These are phyloP conservation scores for Dreissena rostriformis DNA, from an alignment of 1,140 invertebrate species.

Conservation along the genomic window DNA sequence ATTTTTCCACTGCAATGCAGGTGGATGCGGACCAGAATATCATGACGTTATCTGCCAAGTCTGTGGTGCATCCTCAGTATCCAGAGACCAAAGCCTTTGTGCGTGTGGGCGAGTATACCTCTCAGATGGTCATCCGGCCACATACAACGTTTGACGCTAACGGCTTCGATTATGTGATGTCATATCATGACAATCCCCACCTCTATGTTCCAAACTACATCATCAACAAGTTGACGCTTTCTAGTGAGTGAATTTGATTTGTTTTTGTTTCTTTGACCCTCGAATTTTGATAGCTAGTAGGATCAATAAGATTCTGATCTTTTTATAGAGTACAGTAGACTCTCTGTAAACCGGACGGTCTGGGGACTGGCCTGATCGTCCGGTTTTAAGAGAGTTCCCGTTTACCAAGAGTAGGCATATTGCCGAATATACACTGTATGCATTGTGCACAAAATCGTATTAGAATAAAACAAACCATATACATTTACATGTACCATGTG, in stretches of 20 bases:
- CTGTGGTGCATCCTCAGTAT: slow-evolving; percentile 78
- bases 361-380: no score
- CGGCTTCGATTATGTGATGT: slow-evolving; percentile 83
- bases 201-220: slow-evolving; percentile 37
- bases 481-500: no score
- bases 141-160: slow-evolving; percentile 80
- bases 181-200: slow-evolving; percentile 83
- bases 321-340: no score
- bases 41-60: slow-evolving; percentile 78
- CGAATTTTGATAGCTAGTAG: no score
- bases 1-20: no score
- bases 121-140: slow-evolving; percentile 80
- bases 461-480: no score
- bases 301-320: no score
- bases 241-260: slow-evolving; percentile 19
- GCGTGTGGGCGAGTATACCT: slow-evolving; percentile 77
- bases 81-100: slow-evolving; percentile 75
- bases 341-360: no score
- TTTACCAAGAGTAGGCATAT: no score
- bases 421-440: no score
- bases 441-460: no score
- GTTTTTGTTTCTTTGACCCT: not conserved
- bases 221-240: slow-evolving; percentile 26
- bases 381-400: no score
- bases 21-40: slow-evolving; percentile 76